Evolutionary conservation across 2,888 invertebrate genomes (phyloP), one percentile per base, ranked within the genome.

Genomic region (Nomada fabriciana): DNA sequence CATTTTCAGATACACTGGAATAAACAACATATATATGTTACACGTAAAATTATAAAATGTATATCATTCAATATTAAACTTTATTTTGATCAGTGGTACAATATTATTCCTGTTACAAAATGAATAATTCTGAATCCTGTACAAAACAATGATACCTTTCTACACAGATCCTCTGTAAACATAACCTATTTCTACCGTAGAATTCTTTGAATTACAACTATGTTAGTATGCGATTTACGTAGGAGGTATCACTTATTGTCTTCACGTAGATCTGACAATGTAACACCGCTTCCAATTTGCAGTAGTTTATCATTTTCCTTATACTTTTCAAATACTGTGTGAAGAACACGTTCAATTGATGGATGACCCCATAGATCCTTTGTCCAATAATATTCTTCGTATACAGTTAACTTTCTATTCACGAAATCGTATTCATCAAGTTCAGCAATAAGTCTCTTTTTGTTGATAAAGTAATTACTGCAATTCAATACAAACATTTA

Each of bases 71-170:
- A 2, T 23, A 55, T 70, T 73, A 29, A 63, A 59, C 11, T 77
- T 65, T 69, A 60, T 74, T 80, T 63, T 29, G 2, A 13, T 68
- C 18, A 23, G 53, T 42, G 43, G 42, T 47, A 73, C 53, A 67
- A 23, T 23, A 10, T 18, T 23, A 43, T 25, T 20, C 36, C 29
- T 29, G n/a, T 47, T 61, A 60, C 42, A 75, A 25, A 53, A 61
- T 50, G 13, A 74, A 20, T 43, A 60, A 36, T 10, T 55, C 42
- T 43, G 4, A 10, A 47, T 60, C 29, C n/a, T 50, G 55, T 7
- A 52, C n/a, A 7, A 25, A 43, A 29, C 2, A 50, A 18, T 52
- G 68, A 50, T 82, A 82, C 71, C 68, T 85, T 71, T 70, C 57
- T 60, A 68, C 47, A 60, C 57, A 47, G 75, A 0, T 50, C 18